Conservation (phyloP, 2,888 invertebrate genomes). For the Taenaris catops region DNA sequence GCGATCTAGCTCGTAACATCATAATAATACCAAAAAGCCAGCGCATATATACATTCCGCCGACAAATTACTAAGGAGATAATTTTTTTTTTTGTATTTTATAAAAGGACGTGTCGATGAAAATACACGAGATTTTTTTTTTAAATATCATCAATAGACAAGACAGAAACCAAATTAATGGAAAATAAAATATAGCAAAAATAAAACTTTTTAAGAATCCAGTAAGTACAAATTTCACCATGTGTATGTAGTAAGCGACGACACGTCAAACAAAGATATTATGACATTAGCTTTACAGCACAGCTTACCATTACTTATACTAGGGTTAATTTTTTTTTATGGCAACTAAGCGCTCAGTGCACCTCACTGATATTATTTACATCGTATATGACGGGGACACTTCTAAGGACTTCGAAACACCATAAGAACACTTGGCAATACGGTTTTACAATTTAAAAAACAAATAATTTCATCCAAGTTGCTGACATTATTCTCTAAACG, state of each 20-base stretch:
- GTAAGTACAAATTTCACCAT: slow-evolving; percentile 26
- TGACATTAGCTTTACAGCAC: slow-evolving; percentile 5
- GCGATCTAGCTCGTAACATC: slow-evolving; percentile 32
- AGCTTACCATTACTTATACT: slow-evolving; percentile 55
- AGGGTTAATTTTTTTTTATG: slow-evolving; percentile 72
- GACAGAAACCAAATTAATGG: background rate
- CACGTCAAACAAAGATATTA: slow-evolving; percentile 28
- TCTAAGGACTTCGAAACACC: too few relatives aligned
- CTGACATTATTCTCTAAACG: too few relatives aligned
- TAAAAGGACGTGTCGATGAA: slow-evolving; percentile 6
- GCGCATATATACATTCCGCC: slow-evolving; percentile 50
- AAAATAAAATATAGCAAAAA: slow-evolving; percentile 5
- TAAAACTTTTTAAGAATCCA: slow-evolving; percentile 11
- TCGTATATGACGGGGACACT: slow-evolving; percentile 26
- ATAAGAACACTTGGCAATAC: too few relatives aligned
- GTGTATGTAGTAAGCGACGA: slow-evolving; percentile 11
- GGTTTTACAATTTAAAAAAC: too few relatives aligned
- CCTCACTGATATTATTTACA: slow-evolving; percentile 70
- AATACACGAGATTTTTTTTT: background rate
- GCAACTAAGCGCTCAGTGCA: slow-evolving; percentile 74
- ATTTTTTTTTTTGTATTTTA: too few relatives aligned
- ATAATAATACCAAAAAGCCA: slow-evolving; percentile 18
- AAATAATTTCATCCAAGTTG: too few relatives aligned
- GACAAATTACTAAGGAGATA: too few relatives aligned
- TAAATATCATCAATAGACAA: background rate